A percentile compares a stretch with the other conserved stretches of the same genome.
Conservation (phyloP, 2,113 vertebrate genomes). For the Atlantisia rogersi region DNA sequence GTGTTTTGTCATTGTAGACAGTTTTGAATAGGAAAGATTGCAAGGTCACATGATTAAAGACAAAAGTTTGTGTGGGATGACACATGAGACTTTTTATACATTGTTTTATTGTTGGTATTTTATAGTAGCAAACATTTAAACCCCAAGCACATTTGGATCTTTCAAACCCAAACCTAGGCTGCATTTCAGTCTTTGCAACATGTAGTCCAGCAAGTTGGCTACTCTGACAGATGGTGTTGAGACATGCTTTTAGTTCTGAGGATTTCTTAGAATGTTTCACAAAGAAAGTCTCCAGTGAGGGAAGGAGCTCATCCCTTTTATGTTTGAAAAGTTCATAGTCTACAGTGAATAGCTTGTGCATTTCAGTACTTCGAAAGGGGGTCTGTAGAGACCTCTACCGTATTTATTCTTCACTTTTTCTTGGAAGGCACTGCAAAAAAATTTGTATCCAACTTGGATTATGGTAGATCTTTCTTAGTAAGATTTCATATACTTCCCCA, state of each 20-base stretch:
- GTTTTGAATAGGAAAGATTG: background rate
- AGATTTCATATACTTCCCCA: background rate
- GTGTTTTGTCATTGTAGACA: background rate
- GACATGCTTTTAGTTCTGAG: background rate
- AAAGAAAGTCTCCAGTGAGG: background rate
- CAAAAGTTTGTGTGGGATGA: background rate
- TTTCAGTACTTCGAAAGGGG: background rate
- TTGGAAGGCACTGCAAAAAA: background rate
- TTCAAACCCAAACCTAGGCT: background rate
- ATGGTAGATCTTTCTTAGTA: background rate
- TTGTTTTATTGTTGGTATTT: background rate
- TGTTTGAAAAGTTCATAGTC: background rate
- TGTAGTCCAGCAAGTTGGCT: background rate
- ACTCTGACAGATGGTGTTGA: background rate
- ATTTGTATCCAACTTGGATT: background rate
- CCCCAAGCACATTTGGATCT: accelerated
- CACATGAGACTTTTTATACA: background rate
- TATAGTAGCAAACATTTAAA: background rate
- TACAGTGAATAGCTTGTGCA: background rate
- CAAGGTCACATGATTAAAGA: background rate
- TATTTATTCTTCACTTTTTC: background rate
- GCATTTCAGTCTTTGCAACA: background rate
- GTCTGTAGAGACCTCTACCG: background rate
- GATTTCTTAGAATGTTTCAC: background rate
- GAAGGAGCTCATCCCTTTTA: background rate